A percentile compares a stretch with the other conserved stretches of the same genome.
Evolutionary conservation across 2,113 vertebrate species (phyloP).

Genomic region (Mastomys natalensis): DNA sequence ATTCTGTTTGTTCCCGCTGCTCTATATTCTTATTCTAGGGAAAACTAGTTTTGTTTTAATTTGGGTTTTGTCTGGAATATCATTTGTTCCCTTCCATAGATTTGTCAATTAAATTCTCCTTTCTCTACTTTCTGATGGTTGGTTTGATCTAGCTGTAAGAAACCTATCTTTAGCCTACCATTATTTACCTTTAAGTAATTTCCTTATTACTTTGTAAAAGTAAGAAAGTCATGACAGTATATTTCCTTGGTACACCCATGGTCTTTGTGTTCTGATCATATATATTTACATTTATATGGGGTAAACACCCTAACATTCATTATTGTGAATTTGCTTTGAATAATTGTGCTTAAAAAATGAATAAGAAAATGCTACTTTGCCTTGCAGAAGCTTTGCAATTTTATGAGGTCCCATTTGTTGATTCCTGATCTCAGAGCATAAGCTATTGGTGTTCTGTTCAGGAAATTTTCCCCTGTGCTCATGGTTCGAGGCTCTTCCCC

Average conservation of each 20-base stretch:
- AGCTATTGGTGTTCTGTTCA: too few species aligned
- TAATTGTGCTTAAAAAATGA: neutral
- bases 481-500: too few species aligned
- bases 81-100: neutral
- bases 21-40: neutral
- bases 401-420: too few species aligned
- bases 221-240: neutral
- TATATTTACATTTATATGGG: neutral
- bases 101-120: neutral
- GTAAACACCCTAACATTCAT: neutral
- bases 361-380: neutral
- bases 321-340: slow-evolving; percentile 13
- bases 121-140: neutral
- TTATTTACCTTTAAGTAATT: neutral
- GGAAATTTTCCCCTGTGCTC: too few species aligned
- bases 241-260: neutral
- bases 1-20: neutral
- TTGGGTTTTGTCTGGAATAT: neutral
- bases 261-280: neutral
- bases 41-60: neutral
- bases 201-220: neutral
- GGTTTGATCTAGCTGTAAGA: neutral
- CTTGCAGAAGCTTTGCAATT: too few species aligned
- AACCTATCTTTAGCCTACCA: neutral
- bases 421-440: too few species aligned